Evolutionary conservation across 2,797 vertebrate species (phyloP).

Genomic region (Gambusia yucatana): DNA sequence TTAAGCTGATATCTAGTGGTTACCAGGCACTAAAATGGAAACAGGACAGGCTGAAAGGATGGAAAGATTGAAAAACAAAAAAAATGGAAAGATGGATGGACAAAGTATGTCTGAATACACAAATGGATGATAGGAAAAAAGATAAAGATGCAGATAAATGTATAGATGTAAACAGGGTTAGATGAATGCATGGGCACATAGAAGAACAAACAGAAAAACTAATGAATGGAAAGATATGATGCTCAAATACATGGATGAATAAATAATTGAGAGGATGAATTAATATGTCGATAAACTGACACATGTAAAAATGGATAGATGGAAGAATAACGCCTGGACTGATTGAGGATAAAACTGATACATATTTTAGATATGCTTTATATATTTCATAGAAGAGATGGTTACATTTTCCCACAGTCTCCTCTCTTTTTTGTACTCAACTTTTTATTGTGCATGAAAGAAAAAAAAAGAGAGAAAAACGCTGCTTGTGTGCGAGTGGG

Average conservation of each 20-base stretch:
- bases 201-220: neutral
- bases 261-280: neutral
- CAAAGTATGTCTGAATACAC: neutral
- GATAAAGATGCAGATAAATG: neutral
- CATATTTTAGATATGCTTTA: neutral
- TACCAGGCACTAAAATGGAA: neutral
- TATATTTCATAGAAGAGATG: neutral
- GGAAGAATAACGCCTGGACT: neutral
- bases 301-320: neutral
- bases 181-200: neutral
- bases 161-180: neutral
- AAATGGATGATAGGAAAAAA: neutral
- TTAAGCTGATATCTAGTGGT: neutral
- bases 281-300: neutral
- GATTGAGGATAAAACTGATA: too few relatives aligned
- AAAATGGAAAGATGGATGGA: neutral
- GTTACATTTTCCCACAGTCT: conserved; percentile 24
- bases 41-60: neutral
- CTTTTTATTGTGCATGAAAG: conserved; percentile 34
- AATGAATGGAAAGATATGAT: neutral
- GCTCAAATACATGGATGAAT: neutral
- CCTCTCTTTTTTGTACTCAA: neutral
- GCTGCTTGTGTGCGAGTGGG: neutral
- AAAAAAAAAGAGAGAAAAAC: neutral
- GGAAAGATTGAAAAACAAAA: neutral